A percentile compares a stretch with the other conserved stretches of the same genome.
Evolutionary conservation across 2,888 invertebrate genomes (phyloP).

Genomic region (Heliothis peltigera): DNA sequence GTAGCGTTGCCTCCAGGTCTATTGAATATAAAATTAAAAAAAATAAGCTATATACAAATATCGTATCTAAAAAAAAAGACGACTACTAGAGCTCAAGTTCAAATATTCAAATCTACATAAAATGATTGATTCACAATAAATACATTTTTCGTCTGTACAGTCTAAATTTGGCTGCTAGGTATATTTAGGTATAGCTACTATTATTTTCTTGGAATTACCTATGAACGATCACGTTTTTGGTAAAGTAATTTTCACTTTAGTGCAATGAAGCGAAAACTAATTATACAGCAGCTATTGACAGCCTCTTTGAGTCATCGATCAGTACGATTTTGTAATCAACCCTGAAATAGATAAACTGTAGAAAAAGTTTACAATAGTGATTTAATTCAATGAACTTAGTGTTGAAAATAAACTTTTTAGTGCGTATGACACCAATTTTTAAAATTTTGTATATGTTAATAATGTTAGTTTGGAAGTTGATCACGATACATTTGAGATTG

Average conservation of each 20-base stretch:
- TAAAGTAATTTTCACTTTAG: conserved; percentile 42
- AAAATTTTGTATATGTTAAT: conserved; percentile 3
- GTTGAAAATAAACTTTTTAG: conserved; percentile 30
- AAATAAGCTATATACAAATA: conserved; percentile 12
- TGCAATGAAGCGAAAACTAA: conserved; percentile 55
- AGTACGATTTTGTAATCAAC: conserved; percentile 43
- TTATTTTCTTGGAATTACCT: conserved; percentile 19
- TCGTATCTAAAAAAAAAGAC: conserved; percentile 21
- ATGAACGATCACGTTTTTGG: conserved; percentile 18
- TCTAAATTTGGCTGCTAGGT: no score
- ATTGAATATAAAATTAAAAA: conserved; percentile 21
- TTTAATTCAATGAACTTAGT: conserved; percentile 46
- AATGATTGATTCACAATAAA: conserved; percentile 46
- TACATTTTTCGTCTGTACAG: conserved; percentile 29
- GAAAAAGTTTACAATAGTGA: conserved; percentile 44
- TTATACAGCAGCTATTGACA: conserved; percentile 41
- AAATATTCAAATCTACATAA: conserved; percentile 45
- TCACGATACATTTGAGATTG: conserved; percentile 29
- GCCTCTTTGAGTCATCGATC: conserved; percentile 46
- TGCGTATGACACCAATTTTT: conserved; percentile 26
- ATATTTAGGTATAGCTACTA: background rate
- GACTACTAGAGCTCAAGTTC: conserved; percentile 40
- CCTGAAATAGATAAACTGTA: conserved; percentile 49
- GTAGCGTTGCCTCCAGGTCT: conserved; percentile 14
- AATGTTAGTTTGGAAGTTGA: conserved; percentile 11